Percentiles rank a stretch among this genome's conserved stretches.
These are phyloP conservation scores for Liasis olivaceus DNA, from an alignment of 2,797 vertebrate genomes.

Conservation along the genomic window DNA sequence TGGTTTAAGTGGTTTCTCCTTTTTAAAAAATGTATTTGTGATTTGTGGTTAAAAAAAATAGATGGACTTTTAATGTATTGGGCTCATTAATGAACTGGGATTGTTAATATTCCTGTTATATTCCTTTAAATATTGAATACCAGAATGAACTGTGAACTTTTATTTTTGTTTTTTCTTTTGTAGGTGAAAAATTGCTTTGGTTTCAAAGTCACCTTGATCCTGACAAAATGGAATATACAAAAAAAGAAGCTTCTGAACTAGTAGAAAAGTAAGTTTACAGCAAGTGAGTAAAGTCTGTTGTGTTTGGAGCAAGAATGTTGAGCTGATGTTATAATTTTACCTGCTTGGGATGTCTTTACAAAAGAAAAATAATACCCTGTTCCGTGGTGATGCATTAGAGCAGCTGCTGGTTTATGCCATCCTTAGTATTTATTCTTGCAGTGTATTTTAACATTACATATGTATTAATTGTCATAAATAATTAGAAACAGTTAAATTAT, in stretches of 20 bases:
- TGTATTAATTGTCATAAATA: background rate
- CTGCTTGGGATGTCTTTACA: background rate
- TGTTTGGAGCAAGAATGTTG: constrained; percentile 28
- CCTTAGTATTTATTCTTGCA: background rate
- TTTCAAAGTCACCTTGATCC: constrained; percentile 90
- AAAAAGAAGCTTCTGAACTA: constrained; percentile 86
- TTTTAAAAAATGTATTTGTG: background rate
- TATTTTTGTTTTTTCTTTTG: constrained; percentile 45
- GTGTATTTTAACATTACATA: background rate
- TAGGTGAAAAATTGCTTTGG: constrained; percentile 94
- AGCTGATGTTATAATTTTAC: background rate
- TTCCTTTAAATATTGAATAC: background rate
- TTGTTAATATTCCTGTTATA: background rate
- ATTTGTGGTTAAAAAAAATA: background rate
- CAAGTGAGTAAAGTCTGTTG: background rate
- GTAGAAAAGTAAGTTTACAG: constrained; percentile 82
- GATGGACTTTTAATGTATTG: background rate
- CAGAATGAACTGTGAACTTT: background rate
- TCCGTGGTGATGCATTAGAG: background rate
- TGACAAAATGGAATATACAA: constrained; percentile 81
- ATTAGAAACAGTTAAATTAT: background rate
- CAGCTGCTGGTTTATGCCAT: background rate
- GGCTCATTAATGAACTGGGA: background rate
- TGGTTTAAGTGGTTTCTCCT: background rate
- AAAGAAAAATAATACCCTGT: background rate